A percentile compares a stretch with the other conserved stretches of the same genome.
Conservation (phyloP, 1,140 invertebrate genomes). For the Lasioglossum albipes region DNA sequence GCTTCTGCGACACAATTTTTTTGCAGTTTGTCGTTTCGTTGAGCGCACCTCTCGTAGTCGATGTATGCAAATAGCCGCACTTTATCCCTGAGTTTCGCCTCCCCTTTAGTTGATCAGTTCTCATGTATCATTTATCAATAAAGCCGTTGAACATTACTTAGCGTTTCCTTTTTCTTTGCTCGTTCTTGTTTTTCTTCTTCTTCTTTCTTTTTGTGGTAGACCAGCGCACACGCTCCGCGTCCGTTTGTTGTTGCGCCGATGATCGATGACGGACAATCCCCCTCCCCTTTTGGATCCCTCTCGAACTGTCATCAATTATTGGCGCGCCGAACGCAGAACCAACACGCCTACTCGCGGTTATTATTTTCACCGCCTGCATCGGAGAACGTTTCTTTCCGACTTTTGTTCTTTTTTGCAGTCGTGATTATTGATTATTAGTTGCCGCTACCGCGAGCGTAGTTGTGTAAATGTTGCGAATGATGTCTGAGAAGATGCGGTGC, state of each 20-base stretch:
- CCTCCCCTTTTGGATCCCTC: background rate
- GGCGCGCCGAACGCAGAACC: background rate
- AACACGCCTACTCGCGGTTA: background rate
- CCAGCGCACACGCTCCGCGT: background rate
- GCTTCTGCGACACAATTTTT: slow-evolving; percentile 34
- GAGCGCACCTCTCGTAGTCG: slow-evolving; percentile 30
- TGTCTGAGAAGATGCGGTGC: slow-evolving; percentile 37
- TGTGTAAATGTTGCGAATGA: slow-evolving; percentile 35
- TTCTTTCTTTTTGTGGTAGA: background rate
- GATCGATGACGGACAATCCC: background rate
- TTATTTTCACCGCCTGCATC: background rate
- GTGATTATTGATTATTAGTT: background rate
- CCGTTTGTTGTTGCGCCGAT: background rate
- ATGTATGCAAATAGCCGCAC: slow-evolving; percentile 5
- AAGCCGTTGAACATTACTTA: slow-evolving; percentile 10
- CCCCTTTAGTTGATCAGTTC: background rate
- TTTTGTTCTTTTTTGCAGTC: slow-evolving; percentile 7
- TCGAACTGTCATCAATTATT: background rate
- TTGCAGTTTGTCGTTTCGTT: slow-evolving; percentile 25
- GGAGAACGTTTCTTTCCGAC: background rate
- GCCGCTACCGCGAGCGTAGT: background rate
- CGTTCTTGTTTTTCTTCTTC: background rate
- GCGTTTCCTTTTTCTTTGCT: background rate
- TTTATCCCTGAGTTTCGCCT: slow-evolving; percentile 23
- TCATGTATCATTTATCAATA: background rate